Evolutionary conservation across 92 coral and sea anemone species (phyloP).

Genomic region (Desmophyllum pertusum): DNA sequence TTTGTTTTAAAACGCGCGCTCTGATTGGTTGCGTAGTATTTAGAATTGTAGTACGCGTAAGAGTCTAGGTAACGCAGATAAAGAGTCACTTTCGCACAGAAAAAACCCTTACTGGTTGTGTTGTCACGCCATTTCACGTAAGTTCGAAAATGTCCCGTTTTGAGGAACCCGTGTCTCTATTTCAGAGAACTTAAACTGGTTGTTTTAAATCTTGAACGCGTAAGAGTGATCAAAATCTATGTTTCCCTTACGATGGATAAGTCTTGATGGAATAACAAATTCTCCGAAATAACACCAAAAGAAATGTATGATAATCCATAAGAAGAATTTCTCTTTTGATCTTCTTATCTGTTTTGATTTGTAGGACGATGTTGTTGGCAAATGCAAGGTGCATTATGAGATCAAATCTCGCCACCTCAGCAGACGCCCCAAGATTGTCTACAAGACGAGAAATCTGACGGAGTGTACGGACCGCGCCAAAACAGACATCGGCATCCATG

Average conservation of each 20-base stretch:
- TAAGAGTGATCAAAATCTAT: no score
- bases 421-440: constrained; percentile 68
- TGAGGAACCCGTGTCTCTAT: no score
- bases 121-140: no score
- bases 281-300: neutral
- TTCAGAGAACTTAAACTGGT: no score
- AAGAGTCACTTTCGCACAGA: neutral
- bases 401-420: constrained; percentile 72
- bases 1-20: neutral
- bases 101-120: no score
- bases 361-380: constrained; percentile 90
- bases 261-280: neutral
- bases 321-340: neutral
- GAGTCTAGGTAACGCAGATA: no score
- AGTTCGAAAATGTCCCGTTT: no score
- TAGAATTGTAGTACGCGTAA: no score
- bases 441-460: constrained; percentile 80
- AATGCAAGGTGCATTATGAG: constrained; percentile 73
- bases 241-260: no score
- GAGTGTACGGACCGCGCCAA: constrained; percentile 82
- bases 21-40: neutral
- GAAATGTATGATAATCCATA: neutral
- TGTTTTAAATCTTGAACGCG: no score
- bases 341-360: neutral
- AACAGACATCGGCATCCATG: constrained; percentile 89